Conservation (phyloP, 2,113 vertebrate species). For the Perca flavescens region DNA sequence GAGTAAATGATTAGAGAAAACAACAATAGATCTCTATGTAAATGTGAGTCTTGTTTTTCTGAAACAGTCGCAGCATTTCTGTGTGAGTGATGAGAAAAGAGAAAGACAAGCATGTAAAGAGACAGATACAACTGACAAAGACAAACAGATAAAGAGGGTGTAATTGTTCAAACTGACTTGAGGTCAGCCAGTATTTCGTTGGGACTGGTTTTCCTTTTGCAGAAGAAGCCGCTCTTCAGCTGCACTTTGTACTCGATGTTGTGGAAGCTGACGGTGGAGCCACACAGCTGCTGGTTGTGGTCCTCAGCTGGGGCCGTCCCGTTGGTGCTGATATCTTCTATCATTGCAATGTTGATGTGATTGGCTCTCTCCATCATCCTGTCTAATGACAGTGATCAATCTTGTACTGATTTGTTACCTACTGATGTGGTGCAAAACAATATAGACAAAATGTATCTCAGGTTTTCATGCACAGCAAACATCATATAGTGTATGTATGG, state of each 20-base stretch:
- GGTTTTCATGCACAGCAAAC: neutral
- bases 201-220: slow-evolving; percentile 52
- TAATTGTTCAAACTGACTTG: slow-evolving; percentile 72
- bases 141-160: neutral
- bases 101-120: neutral
- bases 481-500: neutral
- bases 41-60: neutral
- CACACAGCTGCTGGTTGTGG: slow-evolving; percentile 26
- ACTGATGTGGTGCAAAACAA: neutral
- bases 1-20: neutral
- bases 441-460: neutral
- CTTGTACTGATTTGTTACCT: neutral
- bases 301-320: slow-evolving; percentile 42
- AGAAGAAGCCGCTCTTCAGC: slow-evolving; percentile 65
- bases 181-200: slow-evolving; percentile 81
- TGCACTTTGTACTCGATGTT: slow-evolving; percentile 80
- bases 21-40: neutral
- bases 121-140: neutral
- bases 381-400: neutral
- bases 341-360: slow-evolving; percentile 76
- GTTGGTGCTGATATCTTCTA: slow-evolving; percentile 66
- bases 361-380: slow-evolving; percentile 62
- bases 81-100: neutral
- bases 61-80: neutral
- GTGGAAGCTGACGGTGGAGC: slow-evolving; percentile 85